Base-by-base conservation (phyloP, 2,888 invertebrate genomes). In the Meiosimyza platycephala region DNA sequence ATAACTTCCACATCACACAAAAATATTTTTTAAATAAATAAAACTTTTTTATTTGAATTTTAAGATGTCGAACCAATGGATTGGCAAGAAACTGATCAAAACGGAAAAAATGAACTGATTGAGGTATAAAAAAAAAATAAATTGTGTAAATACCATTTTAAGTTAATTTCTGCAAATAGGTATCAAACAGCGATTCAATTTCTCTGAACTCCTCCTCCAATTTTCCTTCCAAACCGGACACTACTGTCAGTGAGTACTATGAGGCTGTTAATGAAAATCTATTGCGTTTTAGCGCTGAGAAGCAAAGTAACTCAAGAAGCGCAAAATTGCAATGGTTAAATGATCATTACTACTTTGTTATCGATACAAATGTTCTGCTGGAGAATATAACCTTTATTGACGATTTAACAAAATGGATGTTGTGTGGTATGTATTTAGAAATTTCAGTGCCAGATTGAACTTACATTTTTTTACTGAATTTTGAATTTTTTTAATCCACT, bases 291-390 rank as follows among this genome's bases (percentile, higher is more conserved):
- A 70, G 77, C 12, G 77, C 80, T 1, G 78, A 79, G 33, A 78
- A 79, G 16, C 72, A 75, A 12, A 67, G 70, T 1, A 73, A 22
- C 7, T 18, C 12, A 9, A 57, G n/a, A 22, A 62, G 47, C 6
- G 40, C 55, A 48, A 50, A 13, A 6, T 70, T 72, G 1, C 73
- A 75, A 1, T 84, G 82, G 68, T 75, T 75, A 2, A 48, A 70
- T 5, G 81, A 83, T 76, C 77, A 79, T 69, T 83, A 81, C 76
- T 84, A 88, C 75, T 85, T 89, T 74, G 85, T 90, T 22, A 82
- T 88, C 7, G 90, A 90, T 75, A 90, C 90, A 67, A 90, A 90
- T 81, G 85, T 90, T 2, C 85, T 90, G 47, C 79, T 90, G 22
- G 80, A 85, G n/a, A 80, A 88, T 76, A 76, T 89, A 6, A 76